Conservation (phyloP, 2,113 vertebrate genomes). For the Noturus placidus region DNA sequence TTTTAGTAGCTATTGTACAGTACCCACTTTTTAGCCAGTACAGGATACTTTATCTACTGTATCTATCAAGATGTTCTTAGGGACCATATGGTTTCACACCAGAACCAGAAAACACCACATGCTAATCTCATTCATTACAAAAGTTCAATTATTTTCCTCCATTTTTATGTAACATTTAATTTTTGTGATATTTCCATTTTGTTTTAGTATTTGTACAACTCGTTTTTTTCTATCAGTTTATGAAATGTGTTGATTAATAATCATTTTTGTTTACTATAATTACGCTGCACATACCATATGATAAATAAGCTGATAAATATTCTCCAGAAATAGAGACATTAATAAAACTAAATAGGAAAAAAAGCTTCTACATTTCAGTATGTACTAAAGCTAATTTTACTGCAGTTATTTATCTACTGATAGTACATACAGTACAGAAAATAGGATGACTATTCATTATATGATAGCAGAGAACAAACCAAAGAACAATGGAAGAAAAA, state of each 20-base stretch:
- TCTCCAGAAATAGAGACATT: not conserved
- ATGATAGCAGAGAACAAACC: not conserved
- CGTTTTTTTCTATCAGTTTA: too few species aligned
- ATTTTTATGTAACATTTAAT: not conserved
- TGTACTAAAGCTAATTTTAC: not conserved
- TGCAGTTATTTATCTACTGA: not conserved
- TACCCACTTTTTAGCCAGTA: not conserved
- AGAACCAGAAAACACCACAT: not conserved
- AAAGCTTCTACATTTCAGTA: not conserved
- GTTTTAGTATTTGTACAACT: too few species aligned
- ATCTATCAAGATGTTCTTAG: not conserved
- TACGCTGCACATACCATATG: too few species aligned
- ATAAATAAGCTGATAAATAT: not conserved
- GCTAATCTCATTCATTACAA: not conserved
- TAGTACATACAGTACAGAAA: not conserved
- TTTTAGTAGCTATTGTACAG: not conserved
- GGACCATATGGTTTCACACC: not conserved
- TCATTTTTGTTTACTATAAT: too few species aligned
- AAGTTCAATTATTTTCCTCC: not conserved
- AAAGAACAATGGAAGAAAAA: slow-evolving; percentile 9
- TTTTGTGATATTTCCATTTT: not conserved
- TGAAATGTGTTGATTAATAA: too few species aligned
- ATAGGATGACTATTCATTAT: not conserved
- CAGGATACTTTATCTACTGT: not conserved
- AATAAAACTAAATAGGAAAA: not conserved